These are phyloP conservation scores for Neodiprion pinetum DNA, from an alignment of 1,140 invertebrate genomes.

Conservation along the genomic window DNA sequence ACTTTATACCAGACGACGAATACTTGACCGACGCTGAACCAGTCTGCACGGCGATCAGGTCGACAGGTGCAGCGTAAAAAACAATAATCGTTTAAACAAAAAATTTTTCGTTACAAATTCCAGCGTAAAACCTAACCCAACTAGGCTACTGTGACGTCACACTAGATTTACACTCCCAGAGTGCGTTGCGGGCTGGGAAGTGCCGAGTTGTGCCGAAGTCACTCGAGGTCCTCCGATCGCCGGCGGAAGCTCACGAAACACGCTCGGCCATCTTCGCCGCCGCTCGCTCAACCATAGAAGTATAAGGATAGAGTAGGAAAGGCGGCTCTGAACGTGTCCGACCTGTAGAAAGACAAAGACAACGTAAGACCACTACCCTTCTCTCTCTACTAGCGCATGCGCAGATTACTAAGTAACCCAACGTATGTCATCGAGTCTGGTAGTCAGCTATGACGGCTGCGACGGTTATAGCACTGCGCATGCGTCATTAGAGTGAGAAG, in stretches of 20 bases:
- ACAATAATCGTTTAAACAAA: constrained; percentile 70
- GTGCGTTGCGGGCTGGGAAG: constrained; percentile 6
- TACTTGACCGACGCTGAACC: constrained; percentile 24
- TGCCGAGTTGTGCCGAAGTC: neutral
- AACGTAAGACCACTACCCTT: too few relatives aligned
- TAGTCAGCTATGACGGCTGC: too few relatives aligned
- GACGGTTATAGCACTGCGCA: too few relatives aligned
- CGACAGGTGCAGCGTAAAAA: constrained; percentile 58
- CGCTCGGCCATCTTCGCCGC: too few relatives aligned
- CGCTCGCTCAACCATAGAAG: too few relatives aligned
- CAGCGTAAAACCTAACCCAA: constrained; percentile 76
- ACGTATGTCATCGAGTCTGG: too few relatives aligned
- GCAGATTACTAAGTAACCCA: too few relatives aligned
- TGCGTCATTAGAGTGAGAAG: too few relatives aligned
- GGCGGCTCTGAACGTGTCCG: too few relatives aligned
- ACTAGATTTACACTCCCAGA: constrained; percentile 51
- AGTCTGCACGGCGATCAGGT: constrained; percentile 34
- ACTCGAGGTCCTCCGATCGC: neutral
- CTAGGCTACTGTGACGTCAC: constrained; percentile 75
- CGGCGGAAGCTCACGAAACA: neutral
- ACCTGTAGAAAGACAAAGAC: too few relatives aligned
- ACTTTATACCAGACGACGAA: constrained; percentile 57
- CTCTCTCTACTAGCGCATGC: too few relatives aligned
- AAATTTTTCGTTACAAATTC: constrained; percentile 71
- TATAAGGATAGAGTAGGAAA: too few relatives aligned